Conservation (phyloP, 37 sponge, comb jelly and placozoan genomes). For the Diacarnus erythraeanus region DNA sequence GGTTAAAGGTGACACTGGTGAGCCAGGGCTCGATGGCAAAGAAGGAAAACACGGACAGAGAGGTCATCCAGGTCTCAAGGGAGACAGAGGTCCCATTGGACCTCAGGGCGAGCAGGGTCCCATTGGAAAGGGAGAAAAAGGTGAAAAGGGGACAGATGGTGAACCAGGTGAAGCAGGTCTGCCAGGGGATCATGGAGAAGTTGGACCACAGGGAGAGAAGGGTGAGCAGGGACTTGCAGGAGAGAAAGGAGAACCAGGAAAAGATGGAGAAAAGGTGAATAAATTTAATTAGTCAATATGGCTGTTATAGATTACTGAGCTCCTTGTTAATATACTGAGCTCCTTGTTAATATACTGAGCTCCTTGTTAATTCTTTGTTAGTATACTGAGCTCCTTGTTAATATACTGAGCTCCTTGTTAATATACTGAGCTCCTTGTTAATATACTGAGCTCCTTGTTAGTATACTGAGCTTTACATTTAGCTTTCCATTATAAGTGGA, state of each 20-base stretch:
- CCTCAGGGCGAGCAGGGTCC: neutral
- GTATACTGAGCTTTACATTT: no score
- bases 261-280: constrained; percentile 7
- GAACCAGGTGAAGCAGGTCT: neutral
- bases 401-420: no score
- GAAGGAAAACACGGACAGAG: neutral
- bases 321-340: no score
- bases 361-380: no score
- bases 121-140: neutral
- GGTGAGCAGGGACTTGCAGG: neutral
- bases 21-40: neutral
- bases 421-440: no score
- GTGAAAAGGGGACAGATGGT: constrained; percentile 7
- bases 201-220: neutral
- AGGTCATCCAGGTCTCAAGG: neutral
- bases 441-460: no score
- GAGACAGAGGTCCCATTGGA: neutral
- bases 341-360: no score
- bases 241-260: constrained; percentile 2
- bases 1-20: neutral
- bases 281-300: neutral
- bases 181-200: neutral
- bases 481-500: no score
- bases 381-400: no score
- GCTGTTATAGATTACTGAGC: no score